These are phyloP conservation scores for Theonella swinhoei DNA, from an alignment of 37 sponge, comb jelly and placozoan species.

Conservation along the genomic window DNA sequence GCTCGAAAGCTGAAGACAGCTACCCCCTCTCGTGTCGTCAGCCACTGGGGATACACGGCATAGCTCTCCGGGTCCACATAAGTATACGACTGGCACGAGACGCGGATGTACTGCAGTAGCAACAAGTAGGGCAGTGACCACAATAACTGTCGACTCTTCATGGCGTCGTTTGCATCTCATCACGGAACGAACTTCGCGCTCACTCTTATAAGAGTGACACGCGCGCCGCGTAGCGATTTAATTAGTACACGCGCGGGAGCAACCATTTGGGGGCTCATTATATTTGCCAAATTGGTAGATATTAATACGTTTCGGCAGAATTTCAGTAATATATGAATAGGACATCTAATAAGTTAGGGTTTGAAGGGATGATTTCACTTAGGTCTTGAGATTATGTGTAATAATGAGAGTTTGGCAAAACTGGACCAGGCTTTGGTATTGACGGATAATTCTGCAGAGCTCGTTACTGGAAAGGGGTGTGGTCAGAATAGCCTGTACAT, in stretches of 20 bases:
- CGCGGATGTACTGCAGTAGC: neutral
- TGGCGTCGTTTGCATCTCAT: too few species aligned
- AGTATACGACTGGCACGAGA: neutral
- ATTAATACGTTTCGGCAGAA: too few species aligned
- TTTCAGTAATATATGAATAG: too few species aligned
- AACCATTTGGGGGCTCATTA: too few species aligned
- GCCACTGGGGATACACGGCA: neutral
- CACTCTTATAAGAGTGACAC: too few species aligned
- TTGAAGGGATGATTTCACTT: too few species aligned
- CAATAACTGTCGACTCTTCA: too few species aligned
- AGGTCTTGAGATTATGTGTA: neutral
- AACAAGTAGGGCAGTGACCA: neutral
- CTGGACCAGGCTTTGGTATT: conserved; percentile 5
- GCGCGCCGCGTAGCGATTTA: too few species aligned
- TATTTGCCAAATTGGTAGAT: too few species aligned
- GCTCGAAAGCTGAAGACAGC: neutral
- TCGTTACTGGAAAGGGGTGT: conserved; percentile 17
- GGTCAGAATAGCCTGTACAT: conserved; percentile 28
- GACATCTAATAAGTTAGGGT: too few species aligned
- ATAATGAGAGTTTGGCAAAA: neutral
- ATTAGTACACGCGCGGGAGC: too few species aligned
- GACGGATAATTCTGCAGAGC: neutral
- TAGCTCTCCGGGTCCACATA: neutral
- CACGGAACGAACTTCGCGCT: too few species aligned
- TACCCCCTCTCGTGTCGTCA: neutral